Base-by-base conservation (phyloP, 1,140 invertebrate species). In the Caerostris darwini region DNA sequence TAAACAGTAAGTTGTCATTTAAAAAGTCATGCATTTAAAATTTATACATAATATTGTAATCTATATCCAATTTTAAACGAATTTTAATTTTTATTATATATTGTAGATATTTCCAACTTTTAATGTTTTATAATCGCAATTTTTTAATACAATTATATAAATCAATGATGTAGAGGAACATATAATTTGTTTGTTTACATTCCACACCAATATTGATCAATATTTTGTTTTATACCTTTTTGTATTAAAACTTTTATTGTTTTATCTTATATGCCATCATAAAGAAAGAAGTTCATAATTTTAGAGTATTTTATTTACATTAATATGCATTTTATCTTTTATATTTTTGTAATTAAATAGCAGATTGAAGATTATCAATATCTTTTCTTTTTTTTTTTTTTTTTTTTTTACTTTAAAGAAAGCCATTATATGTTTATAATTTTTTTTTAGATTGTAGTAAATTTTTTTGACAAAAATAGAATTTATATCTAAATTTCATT, bases 1-100 rank as follows among this genome's bases (percentile, higher is more conserved):
- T 94, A 94, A 94, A 94, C 92, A 94, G 92, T 94, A 94, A 94
- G 92, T 94, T 94, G 92, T 94, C 92, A 94, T 56, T 89, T 88
- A 67, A 64, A 34, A 94, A 94, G 54, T 81, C 54, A 64, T 88
- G 71, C 77, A 91, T 91, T 82, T 91, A 54, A 57, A 57, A 53
- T 88, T 85, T 54, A n/a, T 12, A 7, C 19, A 50, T 2, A 77
- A 50, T 12, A 7, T 50, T 77, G 50, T 12, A 12, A 50, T 19
- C 7, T 12, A 14, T 12, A 5, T 12, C 2, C 50, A 14, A 12
- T 12, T 4, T 50, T 12, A 7, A 77, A 12, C 14, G 34, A 77
- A 7, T 50, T 53, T 77, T 12, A 19, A 10, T 5, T 53, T 77
- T 77, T 53, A 53, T 64, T 17, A 77, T 53, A 12, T 17, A 77